Evolutionary conservation across 2,113 vertebrate genomes (phyloP).

Genomic region (Rhineura floridana): DNA sequence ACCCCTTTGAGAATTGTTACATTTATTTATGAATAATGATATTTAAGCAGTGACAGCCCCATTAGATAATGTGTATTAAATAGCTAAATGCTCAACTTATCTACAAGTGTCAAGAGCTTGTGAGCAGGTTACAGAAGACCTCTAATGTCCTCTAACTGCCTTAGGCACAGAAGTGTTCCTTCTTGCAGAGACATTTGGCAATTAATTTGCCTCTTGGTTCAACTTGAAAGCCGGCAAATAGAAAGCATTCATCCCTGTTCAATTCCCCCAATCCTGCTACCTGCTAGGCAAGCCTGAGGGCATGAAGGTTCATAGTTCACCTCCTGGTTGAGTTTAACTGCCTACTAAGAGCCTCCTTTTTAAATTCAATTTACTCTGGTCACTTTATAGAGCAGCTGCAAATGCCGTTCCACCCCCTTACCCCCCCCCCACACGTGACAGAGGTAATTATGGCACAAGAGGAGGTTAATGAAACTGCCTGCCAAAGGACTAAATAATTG

Average conservation of each 20-base stretch:
- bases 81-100: neutral
- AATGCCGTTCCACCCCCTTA: slow-evolving; percentile 60
- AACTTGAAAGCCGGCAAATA: slow-evolving; percentile 25
- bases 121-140: neutral
- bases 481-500: slow-evolving; percentile 72
- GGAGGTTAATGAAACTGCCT: slow-evolving; percentile 74
- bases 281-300: neutral
- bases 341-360: slow-evolving; percentile 54
- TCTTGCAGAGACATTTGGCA: slow-evolving; percentile 1
- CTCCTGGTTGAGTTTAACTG: slow-evolving; percentile 55
- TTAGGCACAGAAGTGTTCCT: slow-evolving; percentile 15
- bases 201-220: slow-evolving; percentile 24
- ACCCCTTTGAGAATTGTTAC: too few species aligned
- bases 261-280: neutral
- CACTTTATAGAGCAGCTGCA: slow-evolving; percentile 65
- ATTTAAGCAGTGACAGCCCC: neutral
- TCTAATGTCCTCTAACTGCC: neutral
- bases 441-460: slow-evolving; percentile 74
- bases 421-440: slow-evolving; percentile 60
- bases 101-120: neutral
- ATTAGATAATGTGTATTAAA: neutral
- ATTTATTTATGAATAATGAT: too few species aligned
- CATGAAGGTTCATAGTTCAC: slow-evolving; percentile 38
- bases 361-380: slow-evolving; percentile 42
- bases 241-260: neutral